A percentile compares a stretch with the other conserved stretches of the same genome.
Conservation (phyloP, 2,888 invertebrate genomes). For the Andricus quercusramuli region DNA sequence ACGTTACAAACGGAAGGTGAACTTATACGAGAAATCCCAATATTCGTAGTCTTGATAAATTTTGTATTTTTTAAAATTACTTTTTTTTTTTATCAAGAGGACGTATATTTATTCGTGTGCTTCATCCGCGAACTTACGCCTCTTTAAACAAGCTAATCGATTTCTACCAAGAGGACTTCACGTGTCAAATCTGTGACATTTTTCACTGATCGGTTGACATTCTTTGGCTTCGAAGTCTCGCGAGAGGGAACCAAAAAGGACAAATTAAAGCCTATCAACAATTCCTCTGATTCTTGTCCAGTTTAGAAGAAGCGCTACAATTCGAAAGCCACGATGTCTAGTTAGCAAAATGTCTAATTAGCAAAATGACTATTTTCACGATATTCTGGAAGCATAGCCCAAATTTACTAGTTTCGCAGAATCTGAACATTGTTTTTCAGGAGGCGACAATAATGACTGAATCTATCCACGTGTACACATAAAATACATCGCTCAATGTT, state of each 20-base stretch:
- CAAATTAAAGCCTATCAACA: slow-evolving; percentile 18
- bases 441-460: slow-evolving; percentile 12
- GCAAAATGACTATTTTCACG: slow-evolving; percentile 8
- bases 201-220: slow-evolving; percentile 27
- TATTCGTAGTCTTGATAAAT: slow-evolving; percentile 23
- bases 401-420: slow-evolving; percentile 12
- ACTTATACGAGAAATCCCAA: slow-evolving; percentile 35
- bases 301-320: slow-evolving; percentile 31
- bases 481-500: slow-evolving; percentile 26
- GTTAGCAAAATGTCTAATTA: slow-evolving; percentile 28
- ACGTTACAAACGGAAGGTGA: slow-evolving; percentile 35
- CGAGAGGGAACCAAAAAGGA: slow-evolving; percentile 5
- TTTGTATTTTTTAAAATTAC: background rate
- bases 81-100: slow-evolving; percentile 1
- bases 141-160: slow-evolving; percentile 35
- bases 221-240: slow-evolving; percentile 13
- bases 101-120: slow-evolving; percentile 20
- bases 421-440: slow-evolving; percentile 34
- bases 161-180: slow-evolving; percentile 9
- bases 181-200: background rate
- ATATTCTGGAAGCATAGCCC: slow-evolving; percentile 11
- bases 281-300: slow-evolving; percentile 4
- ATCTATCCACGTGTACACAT: slow-evolving; percentile 38
- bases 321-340: slow-evolving; percentile 32
- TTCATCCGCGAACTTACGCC: slow-evolving; percentile 18